Evolutionary conservation across 1,140 invertebrate species (phyloP).

Genomic region (Mamestra configurata): DNA sequence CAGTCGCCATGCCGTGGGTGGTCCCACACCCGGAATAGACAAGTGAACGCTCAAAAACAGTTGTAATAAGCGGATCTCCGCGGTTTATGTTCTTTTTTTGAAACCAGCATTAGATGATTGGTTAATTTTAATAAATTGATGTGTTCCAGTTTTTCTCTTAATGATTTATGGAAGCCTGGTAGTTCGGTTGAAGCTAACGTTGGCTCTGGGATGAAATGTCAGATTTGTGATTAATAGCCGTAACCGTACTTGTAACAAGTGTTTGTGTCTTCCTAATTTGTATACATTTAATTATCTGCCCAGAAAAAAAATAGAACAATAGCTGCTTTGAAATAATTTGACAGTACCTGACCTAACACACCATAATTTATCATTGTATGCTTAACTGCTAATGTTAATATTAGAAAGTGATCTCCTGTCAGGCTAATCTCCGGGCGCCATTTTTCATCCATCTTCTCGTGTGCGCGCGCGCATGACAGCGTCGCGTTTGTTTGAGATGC

Average conservation of each 20-base stretch:
- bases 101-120: constrained; percentile 35
- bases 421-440: constrained; percentile 48
- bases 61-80: constrained; percentile 69
- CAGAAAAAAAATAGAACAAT: not conserved
- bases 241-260: constrained; percentile 3
- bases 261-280: not conserved
- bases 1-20: constrained; percentile 68
- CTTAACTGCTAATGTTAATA: constrained; percentile 43
- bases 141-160: constrained; percentile 14
- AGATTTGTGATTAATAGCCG: constrained; percentile 13
- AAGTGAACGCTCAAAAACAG: constrained; percentile 60
- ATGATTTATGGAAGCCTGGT: constrained; percentile 43
- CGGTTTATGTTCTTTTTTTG: constrained; percentile 36
- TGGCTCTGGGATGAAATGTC: constrained; percentile 18
- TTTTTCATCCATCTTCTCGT: constrained; percentile 54
- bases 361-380: constrained; percentile 49
- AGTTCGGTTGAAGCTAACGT: constrained; percentile 5
- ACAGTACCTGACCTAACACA: constrained; percentile 48
- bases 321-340: constrained; percentile 29
- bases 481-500: constrained; percentile 62
- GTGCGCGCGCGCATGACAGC: constrained; percentile 52
- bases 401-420: constrained; percentile 49
- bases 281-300: constrained; percentile 3
- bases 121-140: constrained; percentile 33
- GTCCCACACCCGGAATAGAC: constrained; percentile 80